These are phyloP conservation scores for Dicrurus megarhynchus DNA, from an alignment of 2,113 vertebrate genomes.

Conservation along the genomic window DNA sequence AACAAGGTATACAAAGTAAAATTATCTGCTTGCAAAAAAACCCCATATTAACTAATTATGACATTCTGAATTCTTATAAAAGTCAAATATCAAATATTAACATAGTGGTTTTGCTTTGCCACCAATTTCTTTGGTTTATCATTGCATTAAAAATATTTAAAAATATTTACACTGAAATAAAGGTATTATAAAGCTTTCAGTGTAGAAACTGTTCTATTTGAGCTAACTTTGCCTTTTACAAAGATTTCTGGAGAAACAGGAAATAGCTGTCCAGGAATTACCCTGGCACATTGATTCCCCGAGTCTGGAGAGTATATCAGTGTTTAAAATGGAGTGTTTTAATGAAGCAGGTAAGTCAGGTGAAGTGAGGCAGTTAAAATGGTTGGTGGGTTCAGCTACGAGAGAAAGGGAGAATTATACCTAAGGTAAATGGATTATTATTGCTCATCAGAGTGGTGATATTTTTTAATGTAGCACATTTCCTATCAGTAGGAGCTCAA, in stretches of 20 bases:
- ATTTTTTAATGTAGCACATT: background rate
- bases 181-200: background rate
- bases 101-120: background rate
- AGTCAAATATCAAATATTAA: background rate
- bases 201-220: background rate
- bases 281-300: background rate
- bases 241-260: background rate
- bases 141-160: background rate
- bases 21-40: background rate
- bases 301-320: background rate
- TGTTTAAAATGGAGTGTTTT: background rate
- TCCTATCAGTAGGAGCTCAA: background rate
- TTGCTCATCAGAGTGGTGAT: background rate
- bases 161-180: background rate
- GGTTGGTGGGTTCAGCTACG: background rate
- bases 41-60: background rate
- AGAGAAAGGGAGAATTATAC: background rate
- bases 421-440: background rate
- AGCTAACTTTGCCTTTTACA: background rate
- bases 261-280: background rate
- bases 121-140: background rate
- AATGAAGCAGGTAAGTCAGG: background rate
- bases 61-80: background rate
- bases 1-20: slow-evolving; percentile 15
- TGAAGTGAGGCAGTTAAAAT: background rate